Percentiles rank a stretch among this genome's conserved stretches.
phyloP scores from a whole-genome alignment of 1,140 invertebrate species.

The Goniozus legneri region DNA sequence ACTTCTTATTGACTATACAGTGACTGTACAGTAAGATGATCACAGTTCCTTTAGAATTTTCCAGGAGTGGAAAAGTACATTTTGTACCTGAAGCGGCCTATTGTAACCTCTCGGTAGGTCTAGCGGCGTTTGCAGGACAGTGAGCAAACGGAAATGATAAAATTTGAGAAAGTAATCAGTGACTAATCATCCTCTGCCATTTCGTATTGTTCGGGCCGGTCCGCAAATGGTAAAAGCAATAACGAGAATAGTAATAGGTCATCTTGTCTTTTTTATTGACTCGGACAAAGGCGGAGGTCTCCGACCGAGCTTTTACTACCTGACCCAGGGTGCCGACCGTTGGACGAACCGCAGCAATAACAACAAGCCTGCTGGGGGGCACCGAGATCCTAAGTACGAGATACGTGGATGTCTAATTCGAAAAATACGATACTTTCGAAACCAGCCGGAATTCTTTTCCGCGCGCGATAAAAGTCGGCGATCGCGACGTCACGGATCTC shows the following conservation, averaged over 20 bases:
- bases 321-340: constrained; percentile 20
- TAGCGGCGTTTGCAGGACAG: too few species aligned
- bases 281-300: constrained; percentile 24
- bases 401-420: constrained; percentile 19
- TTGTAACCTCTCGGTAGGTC: too few species aligned
- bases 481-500: too few species aligned
- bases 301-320: not conserved
- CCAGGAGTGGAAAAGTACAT: too few species aligned
- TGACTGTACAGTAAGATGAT: too few species aligned
- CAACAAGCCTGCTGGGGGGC: not conserved
- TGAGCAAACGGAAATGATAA: not conserved
- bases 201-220: too few species aligned
- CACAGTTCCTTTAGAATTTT: too few species aligned
- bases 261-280: constrained; percentile 26
- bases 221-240: constrained; percentile 24
- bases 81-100: too few species aligned
- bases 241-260: constrained; percentile 27
- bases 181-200: too few species aligned
- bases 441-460: too few species aligned
- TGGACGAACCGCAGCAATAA: constrained; percentile 14
- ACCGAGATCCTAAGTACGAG: constrained; percentile 15
- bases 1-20: too few species aligned
- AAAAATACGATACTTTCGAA: constrained; percentile 28
- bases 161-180: not conserved
- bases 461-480: too few species aligned